phyloP scores from a whole-genome alignment of 1,140 invertebrate species.

The Drosophila kanapiae region DNA sequence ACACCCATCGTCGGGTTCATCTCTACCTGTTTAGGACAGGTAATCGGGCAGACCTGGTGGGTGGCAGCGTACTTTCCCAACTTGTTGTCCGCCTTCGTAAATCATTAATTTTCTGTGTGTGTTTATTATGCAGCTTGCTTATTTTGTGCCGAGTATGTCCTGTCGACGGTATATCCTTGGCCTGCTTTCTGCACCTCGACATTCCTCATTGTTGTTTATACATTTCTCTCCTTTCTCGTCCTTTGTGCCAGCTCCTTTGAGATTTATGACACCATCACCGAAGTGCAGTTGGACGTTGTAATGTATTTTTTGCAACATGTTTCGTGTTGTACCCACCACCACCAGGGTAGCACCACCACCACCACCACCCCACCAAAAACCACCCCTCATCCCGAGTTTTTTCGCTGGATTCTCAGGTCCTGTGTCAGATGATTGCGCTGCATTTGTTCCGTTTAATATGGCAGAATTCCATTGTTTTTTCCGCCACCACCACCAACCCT shows the following conservation, averaged over 20 bases:
- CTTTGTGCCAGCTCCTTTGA: conserved; percentile 24
- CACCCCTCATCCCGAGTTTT: conserved; percentile 29
- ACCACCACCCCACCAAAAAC: conserved; percentile 13
- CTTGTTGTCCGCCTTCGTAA: conserved; percentile 60
- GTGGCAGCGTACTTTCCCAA: conserved; percentile 68
- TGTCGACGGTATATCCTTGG: conserved; percentile 36
- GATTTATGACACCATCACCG: conserved; percentile 74
- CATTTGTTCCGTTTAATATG: conserved; percentile 76
- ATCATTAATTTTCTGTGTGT: conserved; percentile 66
- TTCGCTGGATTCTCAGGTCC: conserved; percentile 15
- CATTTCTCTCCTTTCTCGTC: conserved; percentile 14
- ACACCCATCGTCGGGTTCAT: conserved; percentile 39
- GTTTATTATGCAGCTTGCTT: conserved; percentile 63
- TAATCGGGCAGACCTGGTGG: conserved; percentile 17
- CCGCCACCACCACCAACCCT: conserved; percentile 49
- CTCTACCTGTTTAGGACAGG: conserved; percentile 62
- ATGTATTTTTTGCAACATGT: conserved; percentile 75
- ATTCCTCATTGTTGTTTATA: conserved; percentile 39
- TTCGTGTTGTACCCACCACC: conserved; percentile 65
- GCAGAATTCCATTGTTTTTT: conserved; percentile 57
- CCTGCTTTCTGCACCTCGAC: conserved; percentile 45
- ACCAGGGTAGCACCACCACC: neutral
- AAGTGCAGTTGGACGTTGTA: conserved; percentile 62
- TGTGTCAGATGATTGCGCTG: conserved; percentile 58
- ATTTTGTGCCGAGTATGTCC: conserved; percentile 30